A percentile compares a stretch with the other conserved stretches of the same genome.
phyloP scores from a whole-genome alignment of 2,888 invertebrate genomes.

The Cosmopolites sordidus region DNA sequence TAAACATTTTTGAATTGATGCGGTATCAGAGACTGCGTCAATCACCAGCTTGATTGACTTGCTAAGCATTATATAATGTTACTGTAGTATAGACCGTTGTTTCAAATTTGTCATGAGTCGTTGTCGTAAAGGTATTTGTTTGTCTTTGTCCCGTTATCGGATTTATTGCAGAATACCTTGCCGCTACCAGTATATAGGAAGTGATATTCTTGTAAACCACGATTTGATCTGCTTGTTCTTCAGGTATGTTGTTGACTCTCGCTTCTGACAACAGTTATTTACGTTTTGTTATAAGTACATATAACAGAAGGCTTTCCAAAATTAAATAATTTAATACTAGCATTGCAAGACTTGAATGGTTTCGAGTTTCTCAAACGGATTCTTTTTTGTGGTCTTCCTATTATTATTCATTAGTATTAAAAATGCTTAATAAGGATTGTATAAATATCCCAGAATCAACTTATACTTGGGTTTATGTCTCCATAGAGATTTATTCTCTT shows the following conservation, averaged over 20 bases:
- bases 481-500: too few relatives aligned
- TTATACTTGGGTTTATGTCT: too few relatives aligned
- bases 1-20: slow-evolving; percentile 53
- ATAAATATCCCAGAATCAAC: too few relatives aligned
- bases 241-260: slow-evolving; percentile 51
- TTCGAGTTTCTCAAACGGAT: too few relatives aligned
- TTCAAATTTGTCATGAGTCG: slow-evolving; percentile 33
- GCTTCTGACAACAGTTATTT: too few relatives aligned
- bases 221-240: slow-evolving; percentile 52
- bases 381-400: too few relatives aligned
- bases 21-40: slow-evolving; percentile 53
- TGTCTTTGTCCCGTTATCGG: slow-evolving; percentile 63
- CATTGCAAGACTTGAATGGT: too few relatives aligned
- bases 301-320: too few relatives aligned
- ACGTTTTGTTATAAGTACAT: too few relatives aligned
- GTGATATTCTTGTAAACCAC: slow-evolving; percentile 60
- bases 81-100: slow-evolving; percentile 39
- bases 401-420: too few relatives aligned
- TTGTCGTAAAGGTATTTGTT: slow-evolving; percentile 47
- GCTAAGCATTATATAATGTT: slow-evolving; percentile 53
- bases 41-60: slow-evolving; percentile 55
- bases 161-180: slow-evolving; percentile 59
- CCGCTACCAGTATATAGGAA: slow-evolving; percentile 60
- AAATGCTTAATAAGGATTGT: too few relatives aligned
- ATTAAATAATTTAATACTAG: too few relatives aligned